phyloP scores from a whole-genome alignment of 2,888 invertebrate genomes.

The Graphium colonna region DNA sequence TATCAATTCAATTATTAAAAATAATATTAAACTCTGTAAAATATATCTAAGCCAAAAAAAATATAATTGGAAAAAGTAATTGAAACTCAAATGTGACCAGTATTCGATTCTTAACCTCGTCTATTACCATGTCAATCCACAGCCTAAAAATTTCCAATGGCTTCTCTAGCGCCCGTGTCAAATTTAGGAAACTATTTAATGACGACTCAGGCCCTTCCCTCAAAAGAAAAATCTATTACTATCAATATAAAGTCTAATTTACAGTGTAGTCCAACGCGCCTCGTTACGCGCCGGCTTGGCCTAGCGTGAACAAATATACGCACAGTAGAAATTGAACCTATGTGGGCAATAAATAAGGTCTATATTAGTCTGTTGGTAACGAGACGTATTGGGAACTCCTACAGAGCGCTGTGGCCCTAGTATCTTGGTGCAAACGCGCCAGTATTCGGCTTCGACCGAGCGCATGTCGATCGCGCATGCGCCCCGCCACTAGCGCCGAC shows the following conservation, averaged over 20 bases:
- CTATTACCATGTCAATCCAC: slow-evolving; percentile 32
- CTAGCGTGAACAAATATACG: slow-evolving; percentile 45
- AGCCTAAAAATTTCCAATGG: slow-evolving; percentile 48
- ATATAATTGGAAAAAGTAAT: not conserved
- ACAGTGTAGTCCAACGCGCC: slow-evolving; percentile 33
- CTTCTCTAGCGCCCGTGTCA: slow-evolving; percentile 55
- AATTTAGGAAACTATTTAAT: slow-evolving; percentile 67
- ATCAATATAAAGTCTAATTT: slow-evolving; percentile 39
- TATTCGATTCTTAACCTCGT: slow-evolving; percentile 9
- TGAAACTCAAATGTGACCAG: slow-evolving; percentile 3
- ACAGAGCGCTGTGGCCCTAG: slow-evolving; percentile 73
- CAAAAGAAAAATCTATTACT: slow-evolving; percentile 32
- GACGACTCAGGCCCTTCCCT: slow-evolving; percentile 30
- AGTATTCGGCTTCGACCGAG: slow-evolving; percentile 74
- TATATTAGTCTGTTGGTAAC: slow-evolving; percentile 30
- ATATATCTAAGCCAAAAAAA: too few species aligned
- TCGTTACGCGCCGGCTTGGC: slow-evolving; percentile 64
- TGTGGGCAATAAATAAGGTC: slow-evolving; percentile 29
- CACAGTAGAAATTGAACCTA: slow-evolving; percentile 33
- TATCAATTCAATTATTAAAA: too few species aligned
- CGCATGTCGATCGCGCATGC: slow-evolving; percentile 71
- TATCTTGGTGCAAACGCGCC: slow-evolving; percentile 76
- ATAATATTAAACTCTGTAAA: not conserved
- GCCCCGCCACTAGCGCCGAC: slow-evolving; percentile 63
- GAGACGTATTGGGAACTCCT: slow-evolving; percentile 54